phyloP scores from a whole-genome alignment of 53 echinoderm and acorn worm genomes.

The Holothuria scabra region DNA sequence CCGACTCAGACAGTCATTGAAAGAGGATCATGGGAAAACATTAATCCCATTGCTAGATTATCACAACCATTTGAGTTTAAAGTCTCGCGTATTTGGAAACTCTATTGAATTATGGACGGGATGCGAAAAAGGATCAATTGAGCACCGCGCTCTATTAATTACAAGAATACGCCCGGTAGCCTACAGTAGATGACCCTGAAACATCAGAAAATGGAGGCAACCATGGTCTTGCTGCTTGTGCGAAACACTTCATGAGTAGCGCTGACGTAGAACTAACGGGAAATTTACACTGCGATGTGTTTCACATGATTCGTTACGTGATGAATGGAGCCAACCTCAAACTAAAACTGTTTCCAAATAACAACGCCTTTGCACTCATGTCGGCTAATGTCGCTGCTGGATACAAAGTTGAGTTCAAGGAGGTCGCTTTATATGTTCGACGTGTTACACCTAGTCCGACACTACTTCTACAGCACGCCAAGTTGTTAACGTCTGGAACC shows the following conservation, averaged over 20 bases:
- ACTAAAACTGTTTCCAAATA: conserved; percentile 15
- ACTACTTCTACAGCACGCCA: neutral
- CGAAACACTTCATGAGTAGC: conserved; percentile 6
- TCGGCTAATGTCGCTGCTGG: neutral
- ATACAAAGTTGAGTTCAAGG: neutral
- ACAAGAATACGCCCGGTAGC: neutral
- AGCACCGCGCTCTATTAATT: neutral
- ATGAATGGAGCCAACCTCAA: conserved; percentile 62
- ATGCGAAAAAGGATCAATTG: neutral
- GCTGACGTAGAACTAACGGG: conserved; percentile 44
- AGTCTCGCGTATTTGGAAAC: conserved; percentile 40
- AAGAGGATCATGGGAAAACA: conserved; percentile 7
- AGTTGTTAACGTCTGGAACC: neutral
- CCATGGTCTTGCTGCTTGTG: neutral
- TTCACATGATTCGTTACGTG: conserved; percentile 36
- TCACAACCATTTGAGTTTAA: conserved; percentile 44
- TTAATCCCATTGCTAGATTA: conserved; percentile 7
- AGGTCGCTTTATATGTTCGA: neutral
- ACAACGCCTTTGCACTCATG: conserved; percentile 1
- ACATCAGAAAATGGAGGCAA: neutral
- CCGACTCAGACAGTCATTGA: conserved; percentile 47
- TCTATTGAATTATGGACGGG: conserved; percentile 49
- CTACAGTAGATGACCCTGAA: neutral
- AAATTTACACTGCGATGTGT: conserved; percentile 32
- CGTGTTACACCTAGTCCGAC: neutral